Evolutionary conservation across 2,797 vertebrate species (phyloP), one percentile per base, ranked within the genome.

Genomic region (Euphonia xanthogaster): DNA sequence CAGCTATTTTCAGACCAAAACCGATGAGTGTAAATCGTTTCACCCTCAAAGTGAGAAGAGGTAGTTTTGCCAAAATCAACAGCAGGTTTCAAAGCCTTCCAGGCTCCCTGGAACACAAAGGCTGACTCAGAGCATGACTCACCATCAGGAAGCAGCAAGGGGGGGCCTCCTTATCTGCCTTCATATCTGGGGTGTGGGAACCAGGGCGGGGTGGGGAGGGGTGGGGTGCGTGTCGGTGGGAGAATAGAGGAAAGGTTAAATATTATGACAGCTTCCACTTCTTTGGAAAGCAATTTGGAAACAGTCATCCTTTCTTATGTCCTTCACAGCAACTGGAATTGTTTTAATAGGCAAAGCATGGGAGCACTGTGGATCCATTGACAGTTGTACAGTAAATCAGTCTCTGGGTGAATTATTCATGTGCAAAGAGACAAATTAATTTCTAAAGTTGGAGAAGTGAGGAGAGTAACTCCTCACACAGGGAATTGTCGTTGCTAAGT

Each of bases 41-140:
- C 91, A 95, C 95, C 73, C 97, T 97, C 94, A 92, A 76, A 98
- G 95, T 53, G 68, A 83, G 81, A 84, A 70, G 92, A 95, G 47
- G 68, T 30, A 15, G 65, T 54, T 87, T 93, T 93, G 98, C 98
- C 97, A 98, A 97, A 95, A 96, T 95, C 97, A 98, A 98, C 96
- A 97, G 55, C 1, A 1, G 47, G 57, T 97, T 98, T 98, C 97
- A 97, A 97, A 97, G 96, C 72, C 97, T 98, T 97, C 96, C 97
- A 98, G 97, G 95, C 97, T 97, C 96, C 91, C 93, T 95, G 70
- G 88, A 97, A 97, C 97, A 98, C 97, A 98, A 98, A 98, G 97
- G 94, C 97, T 98, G 97, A 98, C 96, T 98, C 97, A 98, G 96
- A 97, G 94, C 88, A 7, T 98, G 98, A 98, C 93, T 98, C 98